Base-by-base conservation (phyloP, 2,888 invertebrate genomes). In the Merodon equestris region DNA sequence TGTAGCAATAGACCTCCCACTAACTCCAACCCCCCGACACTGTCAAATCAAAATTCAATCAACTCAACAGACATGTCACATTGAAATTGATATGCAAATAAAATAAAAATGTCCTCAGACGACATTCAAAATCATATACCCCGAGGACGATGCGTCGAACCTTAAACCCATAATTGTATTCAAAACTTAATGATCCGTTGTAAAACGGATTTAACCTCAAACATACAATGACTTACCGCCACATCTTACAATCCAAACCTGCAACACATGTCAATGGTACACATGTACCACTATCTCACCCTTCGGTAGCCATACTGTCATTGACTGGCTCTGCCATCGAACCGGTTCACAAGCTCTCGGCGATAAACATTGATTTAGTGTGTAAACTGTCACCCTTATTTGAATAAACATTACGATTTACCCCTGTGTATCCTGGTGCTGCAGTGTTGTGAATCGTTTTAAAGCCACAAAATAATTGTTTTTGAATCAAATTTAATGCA, bases 101-200 rank as follows among this genome's bases (percentile, higher is more conserved):
- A 5, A 44, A 38, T 18, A 38, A 14, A 44, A 60, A 57, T 63
- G 38, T 40, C 50, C 61, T 42, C 58, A 57, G 14, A 19, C 19
- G 18, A 42, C 47, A 18, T 56, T 50, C 15, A 19, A 40, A 56
- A 36, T 9, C 38, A 40, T 7, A n/a, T 61, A 17, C 36, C 45
- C 54, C 36, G 27, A 61, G 45, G 61, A 56, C 50, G 51, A 14
- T 38, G 38, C 48, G 47, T 19, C 7, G 36, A n/a, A 2, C 27
- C 9, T 54, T 17, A 61, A 57, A 36, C 38, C 27, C 56, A 60
- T 81, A 81, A 81, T 81, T 71, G 40, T 51, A 74, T 81, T 81
- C 75, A 70, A 81, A 81, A 81, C 70, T 81, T 81, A 81, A 81
- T 81, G 81, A 81, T 81, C 64, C 81, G 68, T 81, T 74, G 64